phyloP scores from a whole-genome alignment of 2,888 invertebrate species.

The Sphaerophoria taeniata region DNA sequence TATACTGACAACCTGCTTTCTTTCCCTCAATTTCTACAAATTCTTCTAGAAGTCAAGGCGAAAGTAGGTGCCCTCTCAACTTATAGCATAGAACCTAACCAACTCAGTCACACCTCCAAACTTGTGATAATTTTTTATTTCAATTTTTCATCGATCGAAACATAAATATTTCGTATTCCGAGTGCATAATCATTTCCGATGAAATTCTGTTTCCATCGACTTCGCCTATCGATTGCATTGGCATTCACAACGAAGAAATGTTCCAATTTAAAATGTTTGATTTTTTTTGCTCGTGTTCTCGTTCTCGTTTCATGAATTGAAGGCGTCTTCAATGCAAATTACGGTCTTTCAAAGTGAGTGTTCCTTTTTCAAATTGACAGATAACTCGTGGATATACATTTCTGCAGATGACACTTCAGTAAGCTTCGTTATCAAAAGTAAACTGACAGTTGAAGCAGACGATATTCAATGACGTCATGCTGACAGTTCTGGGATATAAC shows the following conservation, averaged over 20 bases:
- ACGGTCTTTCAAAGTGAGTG: not conserved
- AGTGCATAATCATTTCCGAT: conserved; percentile 46
- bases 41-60: conserved; percentile 15
- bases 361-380: not conserved
- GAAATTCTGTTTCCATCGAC: conserved; percentile 2
- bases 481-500: conserved; percentile 1
- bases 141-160: conserved; percentile 13
- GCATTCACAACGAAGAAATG: conserved; percentile 30
- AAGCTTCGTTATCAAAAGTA: conserved; percentile 12
- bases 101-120: not conserved
- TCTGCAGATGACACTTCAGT: conserved; percentile 5
- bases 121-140: not conserved
- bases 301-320: conserved; percentile 24
- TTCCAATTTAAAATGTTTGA: conserved; percentile 49
- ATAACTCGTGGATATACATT: not conserved
- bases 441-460: not conserved
- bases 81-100: conserved; percentile 1
- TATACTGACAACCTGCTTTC: conserved; percentile 3
- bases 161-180: conserved; percentile 46
- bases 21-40: conserved; percentile 10
- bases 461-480: not conserved
- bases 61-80: conserved; percentile 25
- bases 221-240: conserved; percentile 13
- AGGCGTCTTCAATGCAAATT: not conserved
- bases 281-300: not conserved